These are phyloP conservation scores for Lytechinus variegatus DNA, from an alignment of 35 echinoderm and acorn worm genomes.

Conservation along the genomic window DNA sequence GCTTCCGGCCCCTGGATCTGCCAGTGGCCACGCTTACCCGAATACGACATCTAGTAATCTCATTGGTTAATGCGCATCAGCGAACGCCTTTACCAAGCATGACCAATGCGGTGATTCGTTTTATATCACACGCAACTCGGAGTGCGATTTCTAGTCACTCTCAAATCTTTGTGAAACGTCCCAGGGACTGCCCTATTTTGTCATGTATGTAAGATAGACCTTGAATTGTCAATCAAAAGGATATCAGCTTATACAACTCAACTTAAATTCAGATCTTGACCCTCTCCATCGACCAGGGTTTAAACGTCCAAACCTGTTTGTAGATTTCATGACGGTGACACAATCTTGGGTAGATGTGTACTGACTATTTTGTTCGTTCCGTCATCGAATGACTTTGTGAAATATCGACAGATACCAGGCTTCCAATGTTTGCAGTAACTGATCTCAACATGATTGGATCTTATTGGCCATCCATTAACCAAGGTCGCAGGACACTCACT, in stretches of 20 bases:
- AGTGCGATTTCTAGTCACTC: too few species aligned
- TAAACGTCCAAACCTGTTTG: neutral
- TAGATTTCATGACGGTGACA: neutral
- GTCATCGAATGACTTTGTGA: neutral
- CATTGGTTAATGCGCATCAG: too few species aligned
- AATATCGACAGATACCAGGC: neutral
- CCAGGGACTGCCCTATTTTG: too few species aligned
- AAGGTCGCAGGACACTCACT: neutral
- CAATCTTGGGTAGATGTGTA: neutral
- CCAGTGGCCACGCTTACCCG: too few species aligned
- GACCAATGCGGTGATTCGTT: too few species aligned
- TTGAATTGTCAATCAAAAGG: neutral
- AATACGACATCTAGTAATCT: too few species aligned
- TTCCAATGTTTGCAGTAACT: neutral
- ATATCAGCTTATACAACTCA: neutral
- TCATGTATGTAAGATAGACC: neutral
- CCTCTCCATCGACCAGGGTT: neutral
- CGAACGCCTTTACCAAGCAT: too few species aligned
- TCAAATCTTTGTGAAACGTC: too few species aligned
- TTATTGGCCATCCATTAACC: neutral
- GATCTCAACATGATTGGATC: conserved; percentile 11
- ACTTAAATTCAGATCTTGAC: neutral
- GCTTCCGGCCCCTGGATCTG: too few species aligned
- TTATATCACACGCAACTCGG: too few species aligned
- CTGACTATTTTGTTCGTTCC: neutral